A percentile compares a stretch with the other conserved stretches of the same genome.
phyloP scores from a whole-genome alignment of 2,888 invertebrate species.

The Drosophila formosana region DNA sequence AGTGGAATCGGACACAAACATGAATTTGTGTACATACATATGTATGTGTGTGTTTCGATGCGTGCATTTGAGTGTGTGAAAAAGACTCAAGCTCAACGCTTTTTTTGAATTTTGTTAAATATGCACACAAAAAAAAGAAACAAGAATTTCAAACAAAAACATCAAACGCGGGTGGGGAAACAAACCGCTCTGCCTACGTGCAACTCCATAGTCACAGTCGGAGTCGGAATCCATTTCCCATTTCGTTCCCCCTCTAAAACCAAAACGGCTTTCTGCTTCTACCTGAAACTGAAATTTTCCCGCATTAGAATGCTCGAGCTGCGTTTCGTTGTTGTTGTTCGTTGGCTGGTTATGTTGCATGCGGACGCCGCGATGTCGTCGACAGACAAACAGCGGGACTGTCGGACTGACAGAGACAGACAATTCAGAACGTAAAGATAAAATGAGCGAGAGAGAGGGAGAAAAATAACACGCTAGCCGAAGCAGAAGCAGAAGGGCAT shows the following conservation, averaged over 20 bases:
- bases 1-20: background rate
- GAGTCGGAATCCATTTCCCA: slow-evolving; percentile 57
- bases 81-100: slow-evolving; percentile 59
- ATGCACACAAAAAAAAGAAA: slow-evolving; percentile 52
- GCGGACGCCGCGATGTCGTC: slow-evolving; percentile 40
- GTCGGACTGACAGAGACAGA: slow-evolving; percentile 36
- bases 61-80: slow-evolving; percentile 51
- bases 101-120: slow-evolving; percentile 66
- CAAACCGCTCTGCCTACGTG: slow-evolving; percentile 45
- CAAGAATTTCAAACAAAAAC: slow-evolving; percentile 69
- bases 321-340: slow-evolving; percentile 36
- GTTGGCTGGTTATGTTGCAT: slow-evolving; percentile 60
- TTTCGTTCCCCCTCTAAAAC: slow-evolving; percentile 44
- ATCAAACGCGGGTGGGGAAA: slow-evolving; percentile 38
- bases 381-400: slow-evolving; percentile 54
- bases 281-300: slow-evolving; percentile 73
- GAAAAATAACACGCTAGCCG: slow-evolving; percentile 36
- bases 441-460: background rate
- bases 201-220: slow-evolving; percentile 15
- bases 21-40: background rate
- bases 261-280: slow-evolving; percentile 36
- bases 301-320: slow-evolving; percentile 67
- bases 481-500: slow-evolving; percentile 56
- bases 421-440: slow-evolving; percentile 31
- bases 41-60: slow-evolving; percentile 14